These are phyloP conservation scores for Bufo gargarizans DNA, from an alignment of 2,113 vertebrate genomes.

Conservation along the genomic window DNA sequence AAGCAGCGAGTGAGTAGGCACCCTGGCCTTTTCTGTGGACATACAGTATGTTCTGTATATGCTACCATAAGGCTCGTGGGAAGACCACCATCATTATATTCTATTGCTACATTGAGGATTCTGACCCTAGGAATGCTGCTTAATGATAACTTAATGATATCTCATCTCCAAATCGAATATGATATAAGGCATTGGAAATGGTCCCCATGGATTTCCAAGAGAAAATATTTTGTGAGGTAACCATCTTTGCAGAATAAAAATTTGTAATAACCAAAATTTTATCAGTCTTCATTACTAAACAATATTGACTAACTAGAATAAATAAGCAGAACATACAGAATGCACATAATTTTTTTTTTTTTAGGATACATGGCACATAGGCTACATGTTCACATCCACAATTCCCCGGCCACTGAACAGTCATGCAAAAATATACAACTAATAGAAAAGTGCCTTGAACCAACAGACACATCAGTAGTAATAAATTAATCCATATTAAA, in stretches of 20 bases:
- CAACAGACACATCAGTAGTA: constrained; percentile 79
- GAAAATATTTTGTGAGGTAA: constrained; percentile 66
- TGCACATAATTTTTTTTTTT: constrained; percentile 61
- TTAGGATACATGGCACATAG: constrained; percentile 75
- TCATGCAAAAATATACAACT: constrained; percentile 74
- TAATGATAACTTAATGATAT: not conserved
- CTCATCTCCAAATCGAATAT: not conserved
- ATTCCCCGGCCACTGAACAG: constrained; percentile 69
- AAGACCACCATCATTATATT: constrained; percentile 1
- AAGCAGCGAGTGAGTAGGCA: not conserved
- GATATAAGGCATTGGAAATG: constrained; percentile 51
- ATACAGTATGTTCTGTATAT: not conserved
- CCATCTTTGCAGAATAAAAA: constrained; percentile 64
- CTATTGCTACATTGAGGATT: constrained; percentile 1
- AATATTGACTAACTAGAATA: constrained; percentile 66
- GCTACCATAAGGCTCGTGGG: constrained; percentile 26
- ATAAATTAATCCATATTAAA: constrained; percentile 88
- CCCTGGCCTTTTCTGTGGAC: not conserved
- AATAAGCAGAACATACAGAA: constrained; percentile 66
- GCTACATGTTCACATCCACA: constrained; percentile 67
- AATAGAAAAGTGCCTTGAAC: constrained; percentile 77
- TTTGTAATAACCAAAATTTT: constrained; percentile 62
- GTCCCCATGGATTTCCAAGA: constrained; percentile 5
- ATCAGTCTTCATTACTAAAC: constrained; percentile 63
- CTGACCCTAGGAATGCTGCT: not conserved